Evolutionary conservation across 2,797 vertebrate species (phyloP).

Genomic region (Hoplostethus mediterraneus): DNA sequence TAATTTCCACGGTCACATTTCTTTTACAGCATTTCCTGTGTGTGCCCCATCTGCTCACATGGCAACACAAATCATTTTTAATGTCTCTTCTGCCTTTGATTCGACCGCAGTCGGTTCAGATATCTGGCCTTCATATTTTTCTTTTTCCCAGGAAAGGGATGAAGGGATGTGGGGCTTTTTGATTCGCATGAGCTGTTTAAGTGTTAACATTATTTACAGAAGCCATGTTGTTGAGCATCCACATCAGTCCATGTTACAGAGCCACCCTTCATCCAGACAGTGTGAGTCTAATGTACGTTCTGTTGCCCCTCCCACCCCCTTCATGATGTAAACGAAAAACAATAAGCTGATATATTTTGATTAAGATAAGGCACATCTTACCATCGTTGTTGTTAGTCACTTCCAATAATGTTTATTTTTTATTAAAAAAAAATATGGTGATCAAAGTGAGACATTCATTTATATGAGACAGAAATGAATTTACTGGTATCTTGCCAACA

Average conservation of each 20-base stretch:
- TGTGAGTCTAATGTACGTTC: constrained; percentile 82
- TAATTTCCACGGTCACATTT: constrained; percentile 22
- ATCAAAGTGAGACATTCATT: constrained; percentile 92
- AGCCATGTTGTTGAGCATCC: constrained; percentile 44
- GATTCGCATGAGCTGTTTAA: constrained; percentile 88
- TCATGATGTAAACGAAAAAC: constrained; percentile 84
- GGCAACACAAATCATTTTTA: constrained; percentile 20
- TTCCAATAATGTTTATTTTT: constrained; percentile 96
- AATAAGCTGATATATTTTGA: constrained; percentile 89
- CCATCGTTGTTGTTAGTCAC: constrained; percentile 91
- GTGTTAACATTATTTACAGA: constrained; percentile 64
- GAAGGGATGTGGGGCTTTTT: constrained; percentile 2
- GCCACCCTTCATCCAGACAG: constrained; percentile 51
- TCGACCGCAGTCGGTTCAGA: constrained; percentile 2
- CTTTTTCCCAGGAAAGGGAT: background rate
- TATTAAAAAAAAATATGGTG: constrained; percentile 88
- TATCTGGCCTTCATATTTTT: constrained; percentile 18
- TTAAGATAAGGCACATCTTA: constrained; percentile 86
- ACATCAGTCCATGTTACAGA: constrained; percentile 14
- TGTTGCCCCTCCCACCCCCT: constrained; percentile 22
- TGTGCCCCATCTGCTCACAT: constrained; percentile 26
- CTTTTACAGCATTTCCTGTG: constrained; percentile 36
- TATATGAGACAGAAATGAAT: constrained; percentile 81
- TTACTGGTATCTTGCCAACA: constrained; percentile 92
- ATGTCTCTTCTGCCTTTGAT: constrained; percentile 24